phyloP scores from a whole-genome alignment of 1,140 invertebrate genomes.

The Leptoteleia sp. region DNA sequence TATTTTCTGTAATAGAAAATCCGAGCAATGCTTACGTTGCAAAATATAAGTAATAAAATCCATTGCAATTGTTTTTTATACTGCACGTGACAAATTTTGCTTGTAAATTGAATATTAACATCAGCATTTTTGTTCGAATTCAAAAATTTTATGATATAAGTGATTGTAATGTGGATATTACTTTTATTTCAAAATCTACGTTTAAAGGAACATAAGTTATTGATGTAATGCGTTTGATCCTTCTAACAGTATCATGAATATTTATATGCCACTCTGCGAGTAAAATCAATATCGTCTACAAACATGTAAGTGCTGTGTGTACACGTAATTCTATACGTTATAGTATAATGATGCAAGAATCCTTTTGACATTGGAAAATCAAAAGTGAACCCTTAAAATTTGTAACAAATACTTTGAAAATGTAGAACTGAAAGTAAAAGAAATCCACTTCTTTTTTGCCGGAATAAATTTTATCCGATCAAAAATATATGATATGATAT shows the following conservation, averaged over 20 bases:
- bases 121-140: no score
- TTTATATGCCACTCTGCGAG: slow-evolving; percentile 70
- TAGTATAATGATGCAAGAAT: slow-evolving; percentile 19
- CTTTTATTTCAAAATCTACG: not conserved
- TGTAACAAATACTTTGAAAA: slow-evolving; percentile 56
- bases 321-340: slow-evolving; percentile 39
- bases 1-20: slow-evolving; percentile 56
- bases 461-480: no score
- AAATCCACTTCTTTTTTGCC: no score
- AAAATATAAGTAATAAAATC: slow-evolving; percentile 47
- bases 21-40: slow-evolving; percentile 41
- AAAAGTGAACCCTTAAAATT: slow-evolving; percentile 42
- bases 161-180: slow-evolving; percentile 10
- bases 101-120: no score
- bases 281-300: slow-evolving; percentile 74
- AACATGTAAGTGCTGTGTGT: slow-evolving; percentile 42
- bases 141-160: not conserved
- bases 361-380: slow-evolving; percentile 46
- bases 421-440: slow-evolving; percentile 32
- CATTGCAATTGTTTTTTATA: slow-evolving; percentile 12
- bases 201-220: slow-evolving; percentile 40
- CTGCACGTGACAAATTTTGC: not conserved
- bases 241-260: slow-evolving; percentile 76
- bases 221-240: slow-evolving; percentile 69
- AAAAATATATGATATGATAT: no score